Percentiles rank a stretch among this genome's conserved stretches.
Conservation (phyloP, 2,797 vertebrate species). For the Poeciliopsis presidionis region DNA sequence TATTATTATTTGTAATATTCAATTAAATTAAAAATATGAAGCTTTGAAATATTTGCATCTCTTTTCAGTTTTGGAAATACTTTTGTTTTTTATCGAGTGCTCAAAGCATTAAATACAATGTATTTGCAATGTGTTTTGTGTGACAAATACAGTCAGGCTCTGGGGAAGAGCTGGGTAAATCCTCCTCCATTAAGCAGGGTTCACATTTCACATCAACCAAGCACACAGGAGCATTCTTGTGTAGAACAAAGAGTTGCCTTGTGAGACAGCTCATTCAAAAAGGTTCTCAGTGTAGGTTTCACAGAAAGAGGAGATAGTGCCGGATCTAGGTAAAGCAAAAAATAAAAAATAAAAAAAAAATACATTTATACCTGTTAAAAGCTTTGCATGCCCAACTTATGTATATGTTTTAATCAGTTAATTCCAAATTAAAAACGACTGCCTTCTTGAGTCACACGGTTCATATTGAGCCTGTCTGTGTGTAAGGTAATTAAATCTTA, state of each 20-base stretch:
- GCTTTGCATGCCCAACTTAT: not conserved
- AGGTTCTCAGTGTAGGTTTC: conserved; percentile 2
- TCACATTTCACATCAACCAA: conserved; percentile 10
- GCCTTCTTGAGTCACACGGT: not conserved
- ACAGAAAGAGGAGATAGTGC: not conserved
- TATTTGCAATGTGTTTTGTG: not conserved
- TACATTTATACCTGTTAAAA: not conserved
- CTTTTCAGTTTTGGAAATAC: not conserved
- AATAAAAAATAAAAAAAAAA: not conserved
- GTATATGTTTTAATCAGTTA: not conserved
- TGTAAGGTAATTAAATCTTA: not conserved
- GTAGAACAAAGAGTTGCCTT: conserved; percentile 21
- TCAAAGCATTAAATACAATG: not conserved
- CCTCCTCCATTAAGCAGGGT: not conserved
- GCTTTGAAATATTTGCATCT: not conserved
- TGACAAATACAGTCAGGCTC: not conserved
- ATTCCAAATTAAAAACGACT: not conserved
- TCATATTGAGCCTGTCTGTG: not conserved
- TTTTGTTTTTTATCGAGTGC: too few species aligned
- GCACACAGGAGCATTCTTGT: not conserved
- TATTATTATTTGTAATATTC: not conserved
- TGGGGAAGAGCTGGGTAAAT: not conserved
- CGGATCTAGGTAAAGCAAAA: not conserved
- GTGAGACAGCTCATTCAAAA: not conserved
- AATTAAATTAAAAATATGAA: not conserved